Evolutionary conservation across 35 echinoderm and acorn worm species (phyloP).

Genomic region (Ophiothrix spiculata): DNA sequence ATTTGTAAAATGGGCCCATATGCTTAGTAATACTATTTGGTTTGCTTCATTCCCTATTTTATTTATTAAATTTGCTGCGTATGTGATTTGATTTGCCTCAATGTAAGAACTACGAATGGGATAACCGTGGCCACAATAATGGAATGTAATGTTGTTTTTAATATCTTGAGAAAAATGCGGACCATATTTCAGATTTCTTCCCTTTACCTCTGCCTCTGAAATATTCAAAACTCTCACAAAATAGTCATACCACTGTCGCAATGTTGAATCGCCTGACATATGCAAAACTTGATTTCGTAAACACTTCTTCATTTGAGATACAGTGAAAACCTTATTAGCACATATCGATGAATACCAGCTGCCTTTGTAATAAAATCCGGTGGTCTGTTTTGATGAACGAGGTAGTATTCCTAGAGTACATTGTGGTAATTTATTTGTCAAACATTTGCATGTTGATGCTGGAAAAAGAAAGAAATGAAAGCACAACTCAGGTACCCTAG

Average conservation of each 20-base stretch:
- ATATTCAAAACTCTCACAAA: slow-evolving; percentile 14
- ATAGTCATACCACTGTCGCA: slow-evolving; percentile 45
- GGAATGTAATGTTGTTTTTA: slow-evolving; percentile 22
- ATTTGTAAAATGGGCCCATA: slow-evolving; percentile 46
- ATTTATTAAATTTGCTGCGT: slow-evolving; percentile 30
- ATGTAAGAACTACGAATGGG: slow-evolving; percentile 56
- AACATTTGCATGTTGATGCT: too few relatives aligned
- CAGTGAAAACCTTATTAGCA: background rate
- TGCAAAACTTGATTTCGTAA: slow-evolving; percentile 37
- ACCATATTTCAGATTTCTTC: background rate
- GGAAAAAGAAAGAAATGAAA: too few relatives aligned
- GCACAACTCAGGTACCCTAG: too few relatives aligned
- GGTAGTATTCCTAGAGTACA: background rate
- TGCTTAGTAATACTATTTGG: slow-evolving; percentile 21
- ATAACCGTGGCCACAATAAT: slow-evolving; percentile 48
- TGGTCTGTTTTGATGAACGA: background rate
- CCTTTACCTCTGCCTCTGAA: background rate
- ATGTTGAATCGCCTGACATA: slow-evolving; percentile 57
- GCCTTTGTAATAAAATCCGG: slow-evolving; percentile 41
- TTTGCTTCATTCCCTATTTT: background rate
- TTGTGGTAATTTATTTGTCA: background rate
- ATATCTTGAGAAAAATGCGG: slow-evolving; percentile 24
- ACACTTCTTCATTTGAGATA: background rate
- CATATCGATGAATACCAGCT: slow-evolving; percentile 38
- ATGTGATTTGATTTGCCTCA: slow-evolving; percentile 31